phyloP scores from a whole-genome alignment of 2,113 vertebrate genomes.

The Dipodomys ordii region DNA sequence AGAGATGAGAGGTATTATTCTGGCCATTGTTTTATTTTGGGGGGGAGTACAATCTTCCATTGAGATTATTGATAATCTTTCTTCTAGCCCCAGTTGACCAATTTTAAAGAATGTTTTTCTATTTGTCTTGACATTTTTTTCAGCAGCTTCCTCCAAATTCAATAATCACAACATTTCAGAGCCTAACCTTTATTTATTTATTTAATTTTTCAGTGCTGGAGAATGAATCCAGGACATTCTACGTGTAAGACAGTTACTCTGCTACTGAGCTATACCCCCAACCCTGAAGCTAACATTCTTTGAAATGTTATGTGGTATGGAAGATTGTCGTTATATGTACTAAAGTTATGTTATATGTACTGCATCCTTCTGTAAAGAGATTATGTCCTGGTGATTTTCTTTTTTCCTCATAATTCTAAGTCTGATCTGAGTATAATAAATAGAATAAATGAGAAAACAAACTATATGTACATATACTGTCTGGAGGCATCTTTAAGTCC shows the following conservation, averaged over 20 bases:
- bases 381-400: not conserved
- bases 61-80: conserved; percentile 25
- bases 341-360: not conserved
- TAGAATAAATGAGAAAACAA: conserved; percentile 6
- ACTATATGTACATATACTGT: not conserved
- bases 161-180: conserved; percentile 17
- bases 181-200: not conserved
- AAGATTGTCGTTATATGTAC: not conserved
- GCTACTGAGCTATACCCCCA: not conserved
- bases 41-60: not conserved
- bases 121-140: conserved; percentile 17
- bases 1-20: not conserved
- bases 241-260: not conserved
- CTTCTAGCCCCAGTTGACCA: not conserved
- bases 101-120: conserved; percentile 6
- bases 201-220: not conserved
- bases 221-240: not conserved
- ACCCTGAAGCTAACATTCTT: conserved; percentile 22
- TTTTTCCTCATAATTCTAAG: not conserved
- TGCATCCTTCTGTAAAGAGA: not conserved
- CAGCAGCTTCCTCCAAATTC: conserved; percentile 16
- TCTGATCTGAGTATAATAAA: conserved; percentile 11
- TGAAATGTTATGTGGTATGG: conserved; percentile 44
- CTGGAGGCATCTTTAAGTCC: not conserved
- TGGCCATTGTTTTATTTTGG: conserved; percentile 1